Evolutionary conservation across 2,888 invertebrate species (phyloP).

Genomic region (Eupithecia vulgata): DNA sequence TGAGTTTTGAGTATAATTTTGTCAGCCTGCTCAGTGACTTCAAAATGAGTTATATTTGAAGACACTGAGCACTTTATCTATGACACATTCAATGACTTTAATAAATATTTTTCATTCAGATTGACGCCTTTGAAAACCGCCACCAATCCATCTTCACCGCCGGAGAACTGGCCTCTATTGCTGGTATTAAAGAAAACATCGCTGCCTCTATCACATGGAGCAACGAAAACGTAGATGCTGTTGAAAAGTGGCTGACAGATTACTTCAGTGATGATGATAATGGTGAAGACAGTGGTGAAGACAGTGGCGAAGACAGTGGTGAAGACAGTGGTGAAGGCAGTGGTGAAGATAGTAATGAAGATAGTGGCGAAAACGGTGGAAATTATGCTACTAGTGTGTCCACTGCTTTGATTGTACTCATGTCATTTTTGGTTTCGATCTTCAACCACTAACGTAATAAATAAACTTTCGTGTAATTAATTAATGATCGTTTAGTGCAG

Average conservation of each 20-base stretch:
- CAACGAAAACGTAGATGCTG: slow-evolving; percentile 53
- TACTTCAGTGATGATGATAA: slow-evolving; percentile 50
- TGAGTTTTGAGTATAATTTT: too few species aligned
- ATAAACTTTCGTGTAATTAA: neutral
- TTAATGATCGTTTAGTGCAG: neutral
- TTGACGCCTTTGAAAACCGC: slow-evolving; percentile 55
- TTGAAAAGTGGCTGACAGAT: slow-evolving; percentile 63
- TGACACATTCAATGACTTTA: too few species aligned
- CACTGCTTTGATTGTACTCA: slow-evolving; percentile 58
- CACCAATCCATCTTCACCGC: slow-evolving; percentile 65
- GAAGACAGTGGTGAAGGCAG: neutral
- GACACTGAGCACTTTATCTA: too few species aligned
- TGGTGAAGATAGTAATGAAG: neutral
- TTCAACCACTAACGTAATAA: slow-evolving; percentile 49
- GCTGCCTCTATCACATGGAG: slow-evolving; percentile 72
- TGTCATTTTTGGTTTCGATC: slow-evolving; percentile 58
- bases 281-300: neutral
- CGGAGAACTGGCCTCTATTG: slow-evolving; percentile 66
- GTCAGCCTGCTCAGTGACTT: neutral
- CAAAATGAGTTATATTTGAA: too few species aligned
- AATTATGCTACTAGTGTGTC: slow-evolving; percentile 52
- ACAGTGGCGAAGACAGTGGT: neutral
- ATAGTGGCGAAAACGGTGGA: neutral
- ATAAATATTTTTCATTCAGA: slow-evolving; percentile 48
- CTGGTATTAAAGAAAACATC: slow-evolving; percentile 69